Evolutionary conservation across 1,140 invertebrate species (phyloP), one percentile per base, ranked within the genome.

Genomic region (Eupristina koningsbergeri): DNA sequence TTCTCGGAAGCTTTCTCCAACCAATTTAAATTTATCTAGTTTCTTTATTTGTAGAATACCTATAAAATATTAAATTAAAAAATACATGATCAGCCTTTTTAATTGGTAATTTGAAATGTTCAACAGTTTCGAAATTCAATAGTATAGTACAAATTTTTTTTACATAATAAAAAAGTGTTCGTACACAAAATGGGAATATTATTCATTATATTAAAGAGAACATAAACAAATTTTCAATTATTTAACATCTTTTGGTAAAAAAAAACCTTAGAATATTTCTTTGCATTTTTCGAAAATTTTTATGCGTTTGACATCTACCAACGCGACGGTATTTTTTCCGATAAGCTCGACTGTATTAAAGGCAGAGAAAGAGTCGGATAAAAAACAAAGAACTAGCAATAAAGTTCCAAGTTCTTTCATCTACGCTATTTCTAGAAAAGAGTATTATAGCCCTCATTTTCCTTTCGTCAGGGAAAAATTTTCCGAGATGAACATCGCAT

Each of bases 381-480:
- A 76, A 58, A 76, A 76, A 53, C 3, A 75, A 76, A 50, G 34
- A 36, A 31, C 19, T 5, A 64, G 19, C 36, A 45, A 63, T 58
- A 45, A 78, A 78, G 36, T 36, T 19, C 3, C 22, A 78, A 45
- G 36, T 64, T 64, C 76, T 26, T n/a, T 78, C 29, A 58, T 58
- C 47, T 47, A 7, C 11, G 29, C 11, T 2, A 78, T 78, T 64
- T 64, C 53, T 64, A 15, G 53, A 6, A 36, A 76, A 39, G 3
- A 61, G n/a, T 36, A 64, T 67, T 41, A 77, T 13, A 41, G 75
- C 11, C 8, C 53, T 63, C 31, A 17, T 22, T 34, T 34, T 64
- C n/a, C 61, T 64, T 15, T n/a, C 77, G 26, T 17, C n/a, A 79
- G 26, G 61, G 39, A 67, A 79, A 78, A 67, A 67, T 79, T 67